Conservation (phyloP, 2,113 vertebrate species). For the Dendrocopos noguchii region DNA sequence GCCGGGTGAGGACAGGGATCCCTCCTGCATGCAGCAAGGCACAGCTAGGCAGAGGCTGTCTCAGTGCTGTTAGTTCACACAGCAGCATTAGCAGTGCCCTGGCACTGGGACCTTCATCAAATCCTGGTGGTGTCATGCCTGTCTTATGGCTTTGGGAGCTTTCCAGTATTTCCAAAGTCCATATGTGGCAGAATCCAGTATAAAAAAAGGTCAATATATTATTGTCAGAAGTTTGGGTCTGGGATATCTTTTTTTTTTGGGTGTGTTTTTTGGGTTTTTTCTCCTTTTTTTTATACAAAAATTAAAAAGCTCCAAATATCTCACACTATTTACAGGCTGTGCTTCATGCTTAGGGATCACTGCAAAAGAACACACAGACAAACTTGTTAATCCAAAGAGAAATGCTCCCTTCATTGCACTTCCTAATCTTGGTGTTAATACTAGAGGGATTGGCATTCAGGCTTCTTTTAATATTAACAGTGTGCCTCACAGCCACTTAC, state of each 20-base stretch:
- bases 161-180: slow-evolving; percentile 61
- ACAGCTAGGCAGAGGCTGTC: not conserved
- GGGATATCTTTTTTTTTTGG: too few species aligned
- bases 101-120: not conserved
- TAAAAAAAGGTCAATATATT: slow-evolving; percentile 90
- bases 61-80: slow-evolving; percentile 52
- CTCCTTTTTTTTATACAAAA: slow-evolving; percentile 80
- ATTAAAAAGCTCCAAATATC: slow-evolving; percentile 83
- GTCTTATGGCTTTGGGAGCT: slow-evolving; percentile 3
- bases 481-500: not conserved
- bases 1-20: not conserved
- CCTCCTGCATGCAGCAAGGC: slow-evolving; percentile 19
- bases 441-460: not conserved
- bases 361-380: slow-evolving; percentile 81
- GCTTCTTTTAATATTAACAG: not conserved
- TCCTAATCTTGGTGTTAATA: not conserved
- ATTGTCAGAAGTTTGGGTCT: slow-evolving; percentile 72
- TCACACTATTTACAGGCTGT: slow-evolving; percentile 86
- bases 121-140: not conserved
- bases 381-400: not conserved
- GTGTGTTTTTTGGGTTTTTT: slow-evolving; percentile 23
- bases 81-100: slow-evolving; percentile 34
- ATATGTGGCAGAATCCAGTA: slow-evolving; percentile 61
- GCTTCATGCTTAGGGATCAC: slow-evolving; percentile 87
- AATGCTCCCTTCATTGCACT: not conserved